Evolutionary conservation across 2,113 vertebrate genomes (phyloP).

Genomic region (Podarcis muralis): DNA sequence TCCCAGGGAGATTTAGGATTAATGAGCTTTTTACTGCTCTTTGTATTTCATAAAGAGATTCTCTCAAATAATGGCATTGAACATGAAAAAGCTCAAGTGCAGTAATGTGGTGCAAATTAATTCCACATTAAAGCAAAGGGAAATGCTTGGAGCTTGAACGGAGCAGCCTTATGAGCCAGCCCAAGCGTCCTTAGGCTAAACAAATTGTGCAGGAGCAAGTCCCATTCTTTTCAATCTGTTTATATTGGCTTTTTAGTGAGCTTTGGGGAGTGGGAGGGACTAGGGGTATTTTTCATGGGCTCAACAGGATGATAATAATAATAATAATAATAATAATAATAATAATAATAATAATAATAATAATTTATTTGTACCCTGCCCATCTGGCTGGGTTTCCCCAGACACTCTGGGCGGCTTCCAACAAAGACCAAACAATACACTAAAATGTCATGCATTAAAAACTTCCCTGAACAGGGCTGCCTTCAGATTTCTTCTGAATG

Average conservation of each 20-base stretch:
- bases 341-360: no score
- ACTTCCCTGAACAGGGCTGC: no score
- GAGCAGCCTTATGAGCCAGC: background rate
- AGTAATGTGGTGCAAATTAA: background rate
- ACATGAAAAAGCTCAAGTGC: conserved; percentile 8
- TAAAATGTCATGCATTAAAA: no score
- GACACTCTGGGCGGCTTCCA: no score
- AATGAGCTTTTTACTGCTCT: background rate
- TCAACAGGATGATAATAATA: background rate
- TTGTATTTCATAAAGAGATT: background rate
- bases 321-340: no score
- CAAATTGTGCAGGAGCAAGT: background rate
- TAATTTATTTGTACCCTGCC: no score
- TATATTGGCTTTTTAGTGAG: background rate
- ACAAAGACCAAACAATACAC: no score
- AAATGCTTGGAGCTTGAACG: background rate
- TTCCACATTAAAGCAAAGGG: background rate
- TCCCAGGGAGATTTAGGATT: background rate
- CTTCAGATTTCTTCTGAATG: no score
- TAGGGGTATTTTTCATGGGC: background rate
- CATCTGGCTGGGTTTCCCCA: no score
- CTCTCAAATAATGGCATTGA: background rate
- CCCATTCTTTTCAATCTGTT: background rate
- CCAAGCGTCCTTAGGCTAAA: background rate
- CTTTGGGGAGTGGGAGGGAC: background rate